Conservation (phyloP, 2,888 invertebrate species). For the Drosophila borealis region DNA sequence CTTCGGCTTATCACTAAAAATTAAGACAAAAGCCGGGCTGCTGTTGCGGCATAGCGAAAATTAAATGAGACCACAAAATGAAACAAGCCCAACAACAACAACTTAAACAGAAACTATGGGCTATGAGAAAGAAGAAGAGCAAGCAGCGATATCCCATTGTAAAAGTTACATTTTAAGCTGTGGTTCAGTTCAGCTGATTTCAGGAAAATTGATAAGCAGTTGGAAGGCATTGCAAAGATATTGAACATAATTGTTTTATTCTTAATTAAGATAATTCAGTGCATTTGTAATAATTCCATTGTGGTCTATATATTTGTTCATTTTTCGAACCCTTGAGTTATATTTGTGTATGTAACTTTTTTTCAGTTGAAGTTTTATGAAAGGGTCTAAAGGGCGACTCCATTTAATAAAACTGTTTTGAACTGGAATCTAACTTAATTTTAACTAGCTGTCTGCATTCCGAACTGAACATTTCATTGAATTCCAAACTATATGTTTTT, state of each 20-base stretch:
- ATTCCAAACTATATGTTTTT: no score
- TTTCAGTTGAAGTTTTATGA: no score
- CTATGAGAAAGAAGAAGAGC: neutral
- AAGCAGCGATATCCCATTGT: neutral
- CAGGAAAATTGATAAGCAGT: neutral
- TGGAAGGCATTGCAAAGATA: neutral
- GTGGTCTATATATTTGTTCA: no score
- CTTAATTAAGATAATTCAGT: no score
- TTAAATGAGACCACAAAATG: conserved; percentile 62
- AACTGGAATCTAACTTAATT: no score
- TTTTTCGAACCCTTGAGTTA: no score
- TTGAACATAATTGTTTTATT: neutral
- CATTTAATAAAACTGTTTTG: no score
- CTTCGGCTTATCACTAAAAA: conserved; percentile 71
- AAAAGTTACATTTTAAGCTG: conserved; percentile 17
- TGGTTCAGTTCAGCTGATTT: conserved; percentile 7
- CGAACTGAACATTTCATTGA: no score
- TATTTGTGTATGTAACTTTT: no score
- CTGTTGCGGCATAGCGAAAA: conserved; percentile 50
- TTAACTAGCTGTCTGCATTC: no score
- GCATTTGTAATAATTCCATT: no score
- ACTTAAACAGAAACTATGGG: neutral
- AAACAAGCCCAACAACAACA: conserved; percentile 17
- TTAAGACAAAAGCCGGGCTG: conserved; percentile 66
- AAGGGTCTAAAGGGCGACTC: no score